Conservation (phyloP, 2,888 invertebrate species). For the Microdon myrmicae region DNA sequence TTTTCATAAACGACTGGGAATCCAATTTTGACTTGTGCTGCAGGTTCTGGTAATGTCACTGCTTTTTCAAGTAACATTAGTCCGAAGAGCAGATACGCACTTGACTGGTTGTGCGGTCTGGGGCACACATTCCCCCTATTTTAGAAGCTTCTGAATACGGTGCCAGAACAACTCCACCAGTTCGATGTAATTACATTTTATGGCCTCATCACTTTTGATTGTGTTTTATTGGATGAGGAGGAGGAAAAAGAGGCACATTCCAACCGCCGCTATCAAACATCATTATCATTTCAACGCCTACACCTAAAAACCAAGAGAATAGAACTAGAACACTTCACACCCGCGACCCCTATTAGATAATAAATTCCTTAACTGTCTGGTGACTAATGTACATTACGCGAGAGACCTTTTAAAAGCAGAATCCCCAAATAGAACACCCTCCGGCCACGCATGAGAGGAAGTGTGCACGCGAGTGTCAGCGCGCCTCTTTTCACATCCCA, state of each 20-base stretch:
- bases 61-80: too few relatives aligned
- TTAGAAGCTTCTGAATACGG: too few relatives aligned
- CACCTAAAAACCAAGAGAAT: too few relatives aligned
- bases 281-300: slow-evolving; percentile 8
- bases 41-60: too few relatives aligned
- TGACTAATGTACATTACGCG: background rate
- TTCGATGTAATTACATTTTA: slow-evolving; percentile 1
- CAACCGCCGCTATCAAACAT: slow-evolving; percentile 1
- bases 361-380: slow-evolving; percentile 16
- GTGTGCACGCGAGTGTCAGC: slow-evolving; percentile 10
- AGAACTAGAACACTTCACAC: background rate
- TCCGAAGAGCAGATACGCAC: too few relatives aligned
- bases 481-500: slow-evolving; percentile 16
- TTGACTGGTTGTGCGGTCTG: too few relatives aligned
- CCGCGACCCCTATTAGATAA: background rate
- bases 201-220: slow-evolving; percentile 13
- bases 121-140: too few relatives aligned
- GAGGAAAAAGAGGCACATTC: too few relatives aligned
- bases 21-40: too few relatives aligned
- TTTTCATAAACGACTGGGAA: too few relatives aligned
- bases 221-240: too few relatives aligned
- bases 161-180: background rate
- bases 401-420: slow-evolving; percentile 2
- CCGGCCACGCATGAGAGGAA: slow-evolving; percentile 20
- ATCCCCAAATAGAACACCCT: background rate